Base-by-base conservation (phyloP, 1,140 invertebrate genomes). In the Lordiphosa collinella region DNA sequence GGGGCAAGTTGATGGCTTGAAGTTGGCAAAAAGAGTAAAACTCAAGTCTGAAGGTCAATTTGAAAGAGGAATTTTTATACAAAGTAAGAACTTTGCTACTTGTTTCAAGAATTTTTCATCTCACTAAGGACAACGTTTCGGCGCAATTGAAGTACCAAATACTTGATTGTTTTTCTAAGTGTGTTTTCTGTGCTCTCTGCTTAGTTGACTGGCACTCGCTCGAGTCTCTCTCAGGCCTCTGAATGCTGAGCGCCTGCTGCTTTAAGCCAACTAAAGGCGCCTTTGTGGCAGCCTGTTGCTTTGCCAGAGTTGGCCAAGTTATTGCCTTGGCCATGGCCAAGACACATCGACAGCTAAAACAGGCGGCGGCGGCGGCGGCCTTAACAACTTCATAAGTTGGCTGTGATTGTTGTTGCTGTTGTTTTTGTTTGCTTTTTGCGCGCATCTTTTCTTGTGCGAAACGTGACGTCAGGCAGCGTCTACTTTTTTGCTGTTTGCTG, bases 291-390 rank as follows among this genome's bases (percentile, higher is more conserved):
- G 46, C 29, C 46, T 48, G 46, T 44, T 44, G 41, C 41, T 44
- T 44, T 12, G 8, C 22, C 22, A 43, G 25, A 41, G 25, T 25
- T 29, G 40, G 22, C 14, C 12, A 13, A 38, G 36, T 38, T 38
- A 38, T 55, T 47, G 57, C 58, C 76, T 80, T 71, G 78, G 72
- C 76, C 76, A 76, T 51, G 61, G 55, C 67, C 41, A 51, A 54
- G 54, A 44, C 63, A 44, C 63, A 55, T 55, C 34, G 34, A 49
- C 37, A 40, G 2, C 13, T 14, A 40, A 8, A 13, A n/a, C 36
- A 8, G 37, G 13, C 8, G 36, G 11, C 12, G 13, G 37, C 13
- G 34, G 32, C 31, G 32, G n/a, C 32, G 12, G 22, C 46, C 32
- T 18, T 18, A 38, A 7, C 32, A 29, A 29, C 44, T 38, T 14